Evolutionary conservation across 2,797 vertebrate genomes (phyloP).

Genomic region (Acanthopagrus latus): DNA sequence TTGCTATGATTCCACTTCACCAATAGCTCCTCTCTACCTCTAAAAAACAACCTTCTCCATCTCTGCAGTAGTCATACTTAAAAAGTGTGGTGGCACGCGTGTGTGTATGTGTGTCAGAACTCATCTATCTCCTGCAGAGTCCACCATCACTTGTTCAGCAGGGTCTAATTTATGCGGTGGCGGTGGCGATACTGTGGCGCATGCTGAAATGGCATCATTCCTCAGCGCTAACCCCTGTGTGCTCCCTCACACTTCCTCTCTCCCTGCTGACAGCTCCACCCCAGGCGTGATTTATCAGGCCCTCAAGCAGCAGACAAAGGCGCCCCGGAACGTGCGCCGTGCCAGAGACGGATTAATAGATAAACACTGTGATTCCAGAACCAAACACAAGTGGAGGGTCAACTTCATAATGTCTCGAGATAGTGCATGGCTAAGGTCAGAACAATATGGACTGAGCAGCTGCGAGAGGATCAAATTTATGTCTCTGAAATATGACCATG

Average conservation of each 20-base stretch:
- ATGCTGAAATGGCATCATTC: constrained; percentile 83
- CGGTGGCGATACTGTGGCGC: constrained; percentile 69
- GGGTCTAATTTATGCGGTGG: constrained; percentile 84
- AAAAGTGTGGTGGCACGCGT: constrained; percentile 47
- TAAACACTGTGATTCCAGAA: constrained; percentile 70
- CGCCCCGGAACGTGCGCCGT: constrained; percentile 56
- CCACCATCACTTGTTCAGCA: constrained; percentile 69
- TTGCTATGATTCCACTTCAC: constrained; percentile 25
- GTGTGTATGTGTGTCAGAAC: constrained; percentile 59
- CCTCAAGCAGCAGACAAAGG: constrained; percentile 69
- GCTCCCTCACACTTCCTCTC: constrained; percentile 70
- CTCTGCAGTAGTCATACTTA: constrained; percentile 67
- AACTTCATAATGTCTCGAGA: constrained; percentile 54
- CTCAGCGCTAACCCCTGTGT: constrained; percentile 74
- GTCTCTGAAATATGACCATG: constrained; percentile 34
- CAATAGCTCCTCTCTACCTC: constrained; percentile 50
- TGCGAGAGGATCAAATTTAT: constrained; percentile 45
- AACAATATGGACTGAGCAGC: constrained; percentile 30
- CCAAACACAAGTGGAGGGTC: constrained; percentile 66
- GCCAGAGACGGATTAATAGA: constrained; percentile 75
- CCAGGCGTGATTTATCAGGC: constrained; percentile 81
- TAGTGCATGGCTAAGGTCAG: constrained; percentile 52
- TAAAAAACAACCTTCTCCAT: constrained; percentile 44
- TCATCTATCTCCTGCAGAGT: constrained; percentile 77
- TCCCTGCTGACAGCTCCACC: constrained; percentile 68